Conservation (phyloP, 2,113 vertebrate genomes). For the Melanotaenia duboulayi region DNA sequence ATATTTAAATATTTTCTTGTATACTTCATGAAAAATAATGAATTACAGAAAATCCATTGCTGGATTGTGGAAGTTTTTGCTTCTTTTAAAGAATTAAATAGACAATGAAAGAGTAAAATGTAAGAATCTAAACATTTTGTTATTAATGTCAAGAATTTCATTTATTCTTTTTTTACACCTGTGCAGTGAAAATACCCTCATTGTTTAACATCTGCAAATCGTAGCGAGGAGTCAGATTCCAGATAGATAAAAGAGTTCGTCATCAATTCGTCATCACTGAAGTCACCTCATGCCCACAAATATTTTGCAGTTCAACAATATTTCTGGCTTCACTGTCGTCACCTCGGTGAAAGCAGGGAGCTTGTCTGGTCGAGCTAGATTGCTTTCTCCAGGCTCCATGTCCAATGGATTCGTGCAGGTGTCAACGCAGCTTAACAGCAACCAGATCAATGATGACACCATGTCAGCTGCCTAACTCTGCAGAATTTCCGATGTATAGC, state of each 20-base stretch:
- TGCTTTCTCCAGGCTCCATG: slow-evolving; percentile 59
- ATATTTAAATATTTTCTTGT: not conserved
- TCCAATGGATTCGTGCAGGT: slow-evolving; percentile 77
- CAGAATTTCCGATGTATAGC: slow-evolving; percentile 35
- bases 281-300: not conserved
- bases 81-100: not conserved
- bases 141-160: not conserved
- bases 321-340: slow-evolving; percentile 19
- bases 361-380: slow-evolving; percentile 49
- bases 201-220: not conserved
- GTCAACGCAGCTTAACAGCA: slow-evolving; percentile 69
- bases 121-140: no score
- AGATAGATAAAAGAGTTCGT: not conserved
- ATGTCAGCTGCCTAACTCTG: slow-evolving; percentile 56
- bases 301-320: slow-evolving; percentile 31
- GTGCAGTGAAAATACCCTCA: not conserved
- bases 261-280: not conserved
- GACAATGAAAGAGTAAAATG: no score
- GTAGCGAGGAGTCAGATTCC: not conserved
- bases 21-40: not conserved
- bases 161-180: not conserved
- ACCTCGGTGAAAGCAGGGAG: slow-evolving; percentile 35
- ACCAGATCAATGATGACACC: slow-evolving; percentile 71
- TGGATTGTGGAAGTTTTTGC: not conserved
- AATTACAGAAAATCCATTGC: not conserved